phyloP scores from a whole-genome alignment of 1,140 invertebrate species.

The Cyclina sinensis region DNA sequence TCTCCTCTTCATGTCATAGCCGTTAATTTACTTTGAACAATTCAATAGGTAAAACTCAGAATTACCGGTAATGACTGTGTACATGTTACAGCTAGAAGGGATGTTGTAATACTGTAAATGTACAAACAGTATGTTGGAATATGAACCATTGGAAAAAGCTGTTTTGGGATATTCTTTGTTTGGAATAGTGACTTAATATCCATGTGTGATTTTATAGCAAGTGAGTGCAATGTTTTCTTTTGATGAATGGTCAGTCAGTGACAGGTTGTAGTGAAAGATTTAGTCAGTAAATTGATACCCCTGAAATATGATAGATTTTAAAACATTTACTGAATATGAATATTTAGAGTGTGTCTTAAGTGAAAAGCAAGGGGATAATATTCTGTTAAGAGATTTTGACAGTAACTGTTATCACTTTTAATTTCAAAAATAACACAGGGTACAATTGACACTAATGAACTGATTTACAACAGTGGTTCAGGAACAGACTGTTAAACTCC shows the following conservation, averaged over 20 bases:
- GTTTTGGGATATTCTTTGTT: background rate
- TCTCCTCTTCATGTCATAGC: background rate
- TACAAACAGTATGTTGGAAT: no score
- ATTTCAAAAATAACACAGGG: no score
- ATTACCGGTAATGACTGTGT: background rate
- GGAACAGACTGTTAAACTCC: no score
- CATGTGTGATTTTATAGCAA: background rate
- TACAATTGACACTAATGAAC: no score
- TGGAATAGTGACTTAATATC: background rate
- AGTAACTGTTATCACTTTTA: no score
- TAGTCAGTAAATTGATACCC: background rate
- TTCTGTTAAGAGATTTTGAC: no score
- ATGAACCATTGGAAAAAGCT: no score
- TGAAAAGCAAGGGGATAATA: no score
- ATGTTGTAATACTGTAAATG: background rate
- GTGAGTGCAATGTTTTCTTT: background rate
- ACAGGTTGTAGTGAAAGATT: background rate
- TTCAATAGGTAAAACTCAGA: background rate
- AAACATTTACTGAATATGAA: no score
- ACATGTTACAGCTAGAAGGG: background rate
- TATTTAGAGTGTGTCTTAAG: no score
- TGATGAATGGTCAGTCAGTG: background rate
- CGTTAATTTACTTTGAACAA: slow-evolving; percentile 1
- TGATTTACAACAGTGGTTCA: no score
- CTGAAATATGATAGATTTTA: no score